Conservation (phyloP, 2,113 vertebrate genomes). For the Lagopus muta region DNA sequence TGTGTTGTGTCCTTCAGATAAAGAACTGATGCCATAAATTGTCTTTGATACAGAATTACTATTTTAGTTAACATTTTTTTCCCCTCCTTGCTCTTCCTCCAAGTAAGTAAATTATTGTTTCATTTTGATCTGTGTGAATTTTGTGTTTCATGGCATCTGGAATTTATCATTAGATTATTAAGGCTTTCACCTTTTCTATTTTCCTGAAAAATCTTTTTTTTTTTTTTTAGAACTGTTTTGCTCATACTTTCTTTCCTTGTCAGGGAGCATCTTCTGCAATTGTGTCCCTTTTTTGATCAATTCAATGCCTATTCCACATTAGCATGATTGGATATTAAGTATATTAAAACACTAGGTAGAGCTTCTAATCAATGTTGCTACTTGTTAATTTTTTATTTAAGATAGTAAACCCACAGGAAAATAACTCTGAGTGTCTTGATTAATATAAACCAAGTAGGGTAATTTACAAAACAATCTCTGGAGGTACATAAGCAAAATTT, state of each 20-base stretch:
- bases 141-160: not conserved
- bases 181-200: not conserved
- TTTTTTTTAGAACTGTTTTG: slow-evolving; percentile 25
- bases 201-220: not conserved
- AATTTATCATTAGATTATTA: not conserved
- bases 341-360: slow-evolving; percentile 20
- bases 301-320: not conserved
- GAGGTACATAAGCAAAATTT: slow-evolving; percentile 74
- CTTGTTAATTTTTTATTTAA: slow-evolving; percentile 46
- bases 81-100: not conserved
- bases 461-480: slow-evolving; percentile 75
- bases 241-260: not conserved
- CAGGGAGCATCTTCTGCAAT: not conserved
- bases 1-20: not conserved
- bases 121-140: not conserved
- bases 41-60: not conserved
- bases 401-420: slow-evolving; percentile 39
- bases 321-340: not conserved
- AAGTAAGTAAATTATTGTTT: not conserved
- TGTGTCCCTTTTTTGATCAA: slow-evolving; percentile 1
- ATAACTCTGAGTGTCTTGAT: slow-evolving; percentile 46
- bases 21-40: not conserved
- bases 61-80: not conserved
- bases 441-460: slow-evolving; percentile 41
- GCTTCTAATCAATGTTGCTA: slow-evolving; percentile 37